Base-by-base conservation (phyloP, 1,140 invertebrate genomes). In the Phymorhynchus buccinoides region DNA sequence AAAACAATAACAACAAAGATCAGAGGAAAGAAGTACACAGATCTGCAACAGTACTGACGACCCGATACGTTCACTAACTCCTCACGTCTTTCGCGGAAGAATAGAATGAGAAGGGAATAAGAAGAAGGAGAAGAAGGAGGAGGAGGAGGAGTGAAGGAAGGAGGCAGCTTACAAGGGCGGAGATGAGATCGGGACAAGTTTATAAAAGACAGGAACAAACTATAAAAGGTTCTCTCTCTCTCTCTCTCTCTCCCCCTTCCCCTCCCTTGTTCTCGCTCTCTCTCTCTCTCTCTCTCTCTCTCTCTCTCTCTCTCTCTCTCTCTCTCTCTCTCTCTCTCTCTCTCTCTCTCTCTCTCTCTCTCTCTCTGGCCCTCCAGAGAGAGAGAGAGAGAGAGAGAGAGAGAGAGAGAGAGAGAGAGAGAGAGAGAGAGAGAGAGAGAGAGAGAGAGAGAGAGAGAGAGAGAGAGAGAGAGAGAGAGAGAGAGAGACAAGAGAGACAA, bases 121-220 rank as follows among this genome's bases (percentile, higher is more conserved):
- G 7, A 6, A 9, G 44, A 48, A 6, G n/a, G n/a, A n/a, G n/a
- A n/a, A n/a, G n/a, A n/a, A n/a, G n/a, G n/a, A n/a, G n/a, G n/a
- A n/a, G n/a, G n/a, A n/a, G n/a, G n/a, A n/a, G n/a, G n/a, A n/a
- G n/a, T n/a, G n/a, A 6, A 48, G 44, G 44, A 48, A 62, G 14
- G 56, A 9, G 56, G 22, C 56, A 12, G 56, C 12, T 62, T 22
- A 62, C 56, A 62, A 48, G 12, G 56, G 56, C 56, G 22, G 56
- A 62, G 56, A 62, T 62, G 56, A 27, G 56, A 62, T 27, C 56
- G 56, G 56, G 56, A 62, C 56, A 62, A 62, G 56, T 62, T 62
- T 62, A 62, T 62, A 62, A 62, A 62, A 62, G 56, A 62, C 56
- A 62, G 56, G 56, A 62, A 62, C n/a, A 62, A 62, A 62, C 56